phyloP scores from a whole-genome alignment of 2,888 invertebrate species.

The Calameuta idolon region DNA sequence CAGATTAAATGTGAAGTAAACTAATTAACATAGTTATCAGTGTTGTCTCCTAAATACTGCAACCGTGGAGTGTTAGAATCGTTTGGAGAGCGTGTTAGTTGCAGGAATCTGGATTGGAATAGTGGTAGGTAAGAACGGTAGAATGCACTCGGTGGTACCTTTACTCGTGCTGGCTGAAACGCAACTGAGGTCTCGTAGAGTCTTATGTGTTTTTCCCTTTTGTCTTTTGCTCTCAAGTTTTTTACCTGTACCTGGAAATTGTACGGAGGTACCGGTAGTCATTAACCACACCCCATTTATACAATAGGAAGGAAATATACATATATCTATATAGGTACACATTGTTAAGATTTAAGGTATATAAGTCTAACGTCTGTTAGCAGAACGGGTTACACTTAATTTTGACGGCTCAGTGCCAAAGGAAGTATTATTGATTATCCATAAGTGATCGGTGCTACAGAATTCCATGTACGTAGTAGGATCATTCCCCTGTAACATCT shows the following conservation, averaged over 20 bases:
- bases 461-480: not conserved
- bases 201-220: slow-evolving; percentile 72
- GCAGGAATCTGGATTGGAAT: slow-evolving; percentile 25
- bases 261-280: slow-evolving; percentile 52
- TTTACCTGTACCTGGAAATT: slow-evolving; percentile 68
- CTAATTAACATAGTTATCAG: slow-evolving; percentile 10
- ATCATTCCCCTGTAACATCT: not conserved
- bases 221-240: slow-evolving; percentile 67
- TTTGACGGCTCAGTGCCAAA: not conserved
- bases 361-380: slow-evolving; percentile 4
- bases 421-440: not conserved
- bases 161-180: slow-evolving; percentile 68
- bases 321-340: slow-evolving; percentile 9
- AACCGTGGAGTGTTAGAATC: slow-evolving; percentile 42
- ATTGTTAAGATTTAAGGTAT: not conserved
- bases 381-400: not conserved
- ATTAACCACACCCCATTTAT: slow-evolving; percentile 48
- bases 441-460: not conserved
- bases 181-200: slow-evolving; percentile 76
- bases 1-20: slow-evolving; percentile 7
- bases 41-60: slow-evolving; percentile 43
- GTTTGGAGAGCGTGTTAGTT: slow-evolving; percentile 43
- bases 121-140: slow-evolving; percentile 32
- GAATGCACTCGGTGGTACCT: slow-evolving; percentile 66
- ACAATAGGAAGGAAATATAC: slow-evolving; percentile 20